These are phyloP conservation scores for Dione vanillae DNA, from an alignment of 2,888 invertebrate species.

Conservation along the genomic window DNA sequence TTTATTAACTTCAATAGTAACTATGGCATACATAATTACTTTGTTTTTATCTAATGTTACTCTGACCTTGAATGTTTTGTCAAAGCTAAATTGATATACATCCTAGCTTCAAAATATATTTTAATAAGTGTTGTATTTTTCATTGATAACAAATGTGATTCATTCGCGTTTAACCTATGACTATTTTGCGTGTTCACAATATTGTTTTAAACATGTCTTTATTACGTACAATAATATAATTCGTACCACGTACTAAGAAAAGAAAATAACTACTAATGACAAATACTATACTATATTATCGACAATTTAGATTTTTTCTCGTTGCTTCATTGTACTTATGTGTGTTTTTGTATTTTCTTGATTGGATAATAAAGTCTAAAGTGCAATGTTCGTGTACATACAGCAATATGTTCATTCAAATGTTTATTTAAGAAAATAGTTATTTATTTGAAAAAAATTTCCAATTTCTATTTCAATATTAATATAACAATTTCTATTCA, in stretches of 20 bases:
- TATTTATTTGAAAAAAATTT: too few relatives aligned
- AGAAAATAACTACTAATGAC: background rate
- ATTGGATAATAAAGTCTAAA: too few relatives aligned
- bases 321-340: too few relatives aligned
- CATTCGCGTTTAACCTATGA: background rate
- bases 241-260: background rate
- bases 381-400: too few relatives aligned
- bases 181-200: background rate
- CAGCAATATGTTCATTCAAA: too few relatives aligned
- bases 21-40: background rate
- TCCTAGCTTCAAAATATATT: background rate
- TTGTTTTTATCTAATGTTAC: background rate
- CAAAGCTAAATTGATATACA: background rate
- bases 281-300: background rate
- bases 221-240: background rate
- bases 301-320: background rate
- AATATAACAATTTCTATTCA: too few relatives aligned
- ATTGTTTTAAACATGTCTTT: background rate
- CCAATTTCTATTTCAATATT: too few relatives aligned
- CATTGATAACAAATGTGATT: background rate
- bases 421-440: too few relatives aligned
- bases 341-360: too few relatives aligned
- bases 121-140: background rate
- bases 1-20: background rate
- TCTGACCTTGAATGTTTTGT: background rate